Evolutionary conservation across 2,113 vertebrate species (phyloP).

Genomic region (Prietella phreatophila): DNA sequence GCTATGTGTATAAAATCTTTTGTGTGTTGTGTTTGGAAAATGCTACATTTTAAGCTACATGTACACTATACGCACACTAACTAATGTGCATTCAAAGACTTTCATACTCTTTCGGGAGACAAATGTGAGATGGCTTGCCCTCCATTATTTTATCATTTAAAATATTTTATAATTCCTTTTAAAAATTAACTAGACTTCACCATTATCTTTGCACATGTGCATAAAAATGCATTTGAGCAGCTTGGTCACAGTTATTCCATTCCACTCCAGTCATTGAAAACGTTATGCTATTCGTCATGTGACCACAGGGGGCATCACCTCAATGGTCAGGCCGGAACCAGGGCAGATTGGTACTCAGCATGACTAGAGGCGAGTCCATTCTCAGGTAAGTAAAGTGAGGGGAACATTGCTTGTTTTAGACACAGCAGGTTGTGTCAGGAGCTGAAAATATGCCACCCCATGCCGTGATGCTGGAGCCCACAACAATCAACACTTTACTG

Average conservation of each 20-base stretch:
- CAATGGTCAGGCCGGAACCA: conserved; percentile 62
- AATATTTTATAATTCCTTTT: not conserved
- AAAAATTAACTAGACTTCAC: not conserved
- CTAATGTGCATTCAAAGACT: not conserved
- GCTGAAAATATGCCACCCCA: conserved; percentile 64
- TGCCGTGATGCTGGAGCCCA: conserved; percentile 45
- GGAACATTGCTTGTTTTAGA: conserved; percentile 50
- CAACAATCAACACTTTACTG: conserved; percentile 39
- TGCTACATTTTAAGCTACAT: not conserved
- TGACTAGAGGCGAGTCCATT: conserved; percentile 58
- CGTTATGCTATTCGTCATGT: not conserved
- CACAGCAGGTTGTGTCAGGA: conserved; percentile 44
- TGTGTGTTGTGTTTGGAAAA: not conserved
- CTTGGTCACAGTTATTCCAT: not conserved
- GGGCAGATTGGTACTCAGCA: conserved; percentile 74
- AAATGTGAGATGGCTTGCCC: not conserved
- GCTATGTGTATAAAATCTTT: no score
- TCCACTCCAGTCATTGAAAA: conserved; percentile 17
- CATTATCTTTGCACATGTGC: not conserved
- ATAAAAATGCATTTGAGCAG: not conserved
- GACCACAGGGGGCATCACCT: conserved; percentile 42
- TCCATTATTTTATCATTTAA: no score
- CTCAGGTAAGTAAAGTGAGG: conserved; percentile 61
- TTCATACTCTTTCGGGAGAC: not conserved
- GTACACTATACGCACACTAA: not conserved